Evolutionary conservation across 1,140 invertebrate genomes (phyloP).

Genomic region (Odontomachus brunneus): DNA sequence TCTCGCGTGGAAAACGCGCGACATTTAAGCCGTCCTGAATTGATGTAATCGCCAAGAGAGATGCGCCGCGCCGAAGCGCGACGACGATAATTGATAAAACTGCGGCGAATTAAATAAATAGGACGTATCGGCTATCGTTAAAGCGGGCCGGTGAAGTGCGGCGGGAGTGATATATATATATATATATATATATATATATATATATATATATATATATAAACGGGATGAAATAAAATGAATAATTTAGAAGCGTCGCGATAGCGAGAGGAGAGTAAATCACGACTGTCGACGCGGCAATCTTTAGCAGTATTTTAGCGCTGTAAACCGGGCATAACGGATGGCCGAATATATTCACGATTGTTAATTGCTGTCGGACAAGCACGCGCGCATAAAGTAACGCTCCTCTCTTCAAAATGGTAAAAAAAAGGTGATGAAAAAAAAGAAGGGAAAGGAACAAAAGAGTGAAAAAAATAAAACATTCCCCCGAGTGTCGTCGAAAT

Average conservation of each 20-base stretch:
- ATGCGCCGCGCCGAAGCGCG: not conserved
- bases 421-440: not conserved
- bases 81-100: not conserved
- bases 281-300: not conserved
- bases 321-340: not conserved
- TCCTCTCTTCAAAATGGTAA: not conserved
- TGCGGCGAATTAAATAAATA: not conserved
- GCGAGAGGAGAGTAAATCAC: not conserved
- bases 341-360: slow-evolving; percentile 6
- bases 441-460: slow-evolving; percentile 24
- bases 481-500: slow-evolving; percentile 51
- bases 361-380: slow-evolving; percentile 25
- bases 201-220: no score
- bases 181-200: no score
- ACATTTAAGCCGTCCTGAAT: not conserved
- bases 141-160: no score
- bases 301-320: not conserved
- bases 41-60: not conserved
- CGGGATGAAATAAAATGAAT: not conserved
- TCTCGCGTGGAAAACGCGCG: not conserved
- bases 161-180: not conserved
- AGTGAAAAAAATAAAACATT: slow-evolving; percentile 33
- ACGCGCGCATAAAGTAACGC: slow-evolving; percentile 18
- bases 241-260: not conserved
- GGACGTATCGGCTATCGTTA: no score